A percentile compares a stretch with the other conserved stretches of the same genome.
Conservation (phyloP, 2,888 invertebrate species). For the Amblyteles armatorius region DNA sequence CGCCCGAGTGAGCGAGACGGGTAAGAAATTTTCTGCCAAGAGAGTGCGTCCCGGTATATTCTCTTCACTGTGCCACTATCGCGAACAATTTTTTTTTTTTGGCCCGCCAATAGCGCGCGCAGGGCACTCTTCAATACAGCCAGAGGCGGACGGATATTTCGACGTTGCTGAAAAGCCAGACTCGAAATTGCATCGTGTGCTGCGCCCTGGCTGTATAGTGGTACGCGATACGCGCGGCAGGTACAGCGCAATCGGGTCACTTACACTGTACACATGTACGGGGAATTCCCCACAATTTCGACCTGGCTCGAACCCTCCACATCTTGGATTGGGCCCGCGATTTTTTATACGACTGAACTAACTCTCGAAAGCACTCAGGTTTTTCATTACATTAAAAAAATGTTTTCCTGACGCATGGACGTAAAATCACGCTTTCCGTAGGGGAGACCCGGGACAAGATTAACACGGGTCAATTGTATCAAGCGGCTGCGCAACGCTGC, state of each 20-base stretch:
- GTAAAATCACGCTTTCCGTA: too few species aligned
- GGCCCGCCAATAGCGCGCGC: conserved; percentile 24
- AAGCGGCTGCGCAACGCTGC: too few species aligned
- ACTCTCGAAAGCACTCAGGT: too few species aligned
- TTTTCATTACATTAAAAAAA: too few species aligned
- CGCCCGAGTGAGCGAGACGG: not conserved
- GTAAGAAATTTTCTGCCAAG: conserved; percentile 13
- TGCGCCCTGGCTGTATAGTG: conserved; percentile 34
- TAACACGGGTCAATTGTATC: too few species aligned
- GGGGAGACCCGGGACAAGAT: too few species aligned
- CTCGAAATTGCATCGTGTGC: conserved; percentile 58
- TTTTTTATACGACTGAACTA: too few species aligned
- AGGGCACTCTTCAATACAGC: conserved; percentile 41
- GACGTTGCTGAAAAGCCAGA: conserved; percentile 57
- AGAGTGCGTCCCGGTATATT: conserved; percentile 14
- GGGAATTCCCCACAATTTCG: too few species aligned
- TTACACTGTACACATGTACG: too few species aligned
- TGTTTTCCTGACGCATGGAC: too few species aligned
- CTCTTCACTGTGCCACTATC: conserved; percentile 3
- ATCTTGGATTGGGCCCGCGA: too few species aligned
- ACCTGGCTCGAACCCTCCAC: too few species aligned
- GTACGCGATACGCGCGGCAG: conserved; percentile 21
- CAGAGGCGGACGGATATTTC: conserved; percentile 55
- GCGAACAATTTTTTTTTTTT: conserved; percentile 35
- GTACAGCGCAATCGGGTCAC: not conserved